phyloP scores from a whole-genome alignment of 2,797 vertebrate species.

The Ibycter americanus region DNA sequence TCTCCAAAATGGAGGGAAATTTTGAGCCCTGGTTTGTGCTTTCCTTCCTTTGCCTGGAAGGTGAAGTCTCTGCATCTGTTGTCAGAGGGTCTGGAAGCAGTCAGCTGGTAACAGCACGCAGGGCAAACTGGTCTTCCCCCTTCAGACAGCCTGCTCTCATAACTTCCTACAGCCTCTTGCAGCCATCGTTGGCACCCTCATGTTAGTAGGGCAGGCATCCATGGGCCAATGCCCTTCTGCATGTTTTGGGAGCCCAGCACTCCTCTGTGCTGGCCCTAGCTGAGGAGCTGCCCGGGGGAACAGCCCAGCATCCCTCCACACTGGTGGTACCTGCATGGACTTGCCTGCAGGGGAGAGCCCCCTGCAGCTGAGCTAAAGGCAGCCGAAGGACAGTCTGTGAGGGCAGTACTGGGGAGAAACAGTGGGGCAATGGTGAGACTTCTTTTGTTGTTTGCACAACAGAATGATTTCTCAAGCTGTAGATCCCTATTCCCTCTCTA shows the following conservation, averaged over 20 bases:
- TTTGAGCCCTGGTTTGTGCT: not conserved
- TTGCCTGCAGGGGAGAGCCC: fast-evolving
- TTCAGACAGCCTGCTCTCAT: not conserved
- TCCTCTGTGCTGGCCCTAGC: not conserved
- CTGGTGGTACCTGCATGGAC: not conserved
- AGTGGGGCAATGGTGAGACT: not conserved
- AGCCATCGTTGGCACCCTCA: not conserved
- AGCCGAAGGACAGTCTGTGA: not conserved
- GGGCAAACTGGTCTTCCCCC: not conserved
- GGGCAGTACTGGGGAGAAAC: not conserved
- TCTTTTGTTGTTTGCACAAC: not conserved
- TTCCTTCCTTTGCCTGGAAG: not conserved
- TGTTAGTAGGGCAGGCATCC: not conserved
- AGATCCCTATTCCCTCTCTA: not conserved
- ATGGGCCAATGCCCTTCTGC: not conserved
- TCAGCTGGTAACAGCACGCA: not conserved
- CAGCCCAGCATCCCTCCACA: not conserved
- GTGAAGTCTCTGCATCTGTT: not conserved
- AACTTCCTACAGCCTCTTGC: not conserved
- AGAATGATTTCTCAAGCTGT: not conserved
- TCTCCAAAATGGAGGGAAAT: not conserved
- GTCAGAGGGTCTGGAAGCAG: not conserved
- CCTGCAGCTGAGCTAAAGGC: not conserved
- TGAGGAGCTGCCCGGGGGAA: fast-evolving
- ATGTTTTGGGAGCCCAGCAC: not conserved